phyloP scores from a whole-genome alignment of 92 coral and sea anemone genomes.

The Siderastrea radians region DNA sequence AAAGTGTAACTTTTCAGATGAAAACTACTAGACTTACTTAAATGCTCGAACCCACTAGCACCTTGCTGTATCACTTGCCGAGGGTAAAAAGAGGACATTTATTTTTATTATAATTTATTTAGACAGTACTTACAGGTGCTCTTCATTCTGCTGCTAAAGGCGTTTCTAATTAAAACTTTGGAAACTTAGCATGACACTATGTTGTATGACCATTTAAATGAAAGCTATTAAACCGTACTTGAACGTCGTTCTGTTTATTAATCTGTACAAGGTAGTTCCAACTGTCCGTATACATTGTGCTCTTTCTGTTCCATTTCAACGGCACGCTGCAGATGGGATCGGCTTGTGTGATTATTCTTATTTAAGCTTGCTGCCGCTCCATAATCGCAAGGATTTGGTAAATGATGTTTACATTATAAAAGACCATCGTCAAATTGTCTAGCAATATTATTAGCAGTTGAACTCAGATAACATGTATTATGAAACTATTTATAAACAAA shows the following conservation, averaged over 20 bases:
- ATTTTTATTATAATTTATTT: no score
- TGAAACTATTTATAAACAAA: not conserved
- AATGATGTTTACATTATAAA: constrained; percentile 5
- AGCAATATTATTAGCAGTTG: not conserved
- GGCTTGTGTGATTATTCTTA: not conserved
- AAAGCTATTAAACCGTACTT: not conserved
- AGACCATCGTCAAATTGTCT: constrained; percentile 16
- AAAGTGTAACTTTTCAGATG: no score
- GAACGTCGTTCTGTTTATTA: no score
- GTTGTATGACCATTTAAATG: not conserved
- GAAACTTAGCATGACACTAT: not conserved
- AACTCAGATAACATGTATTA: not conserved
- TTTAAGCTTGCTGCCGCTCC: not conserved
- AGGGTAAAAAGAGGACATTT: no score
- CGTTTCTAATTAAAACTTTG: not conserved
- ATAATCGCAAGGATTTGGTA: not conserved
- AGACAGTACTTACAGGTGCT: not conserved
- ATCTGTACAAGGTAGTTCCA: no score
- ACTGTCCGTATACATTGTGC: no score
- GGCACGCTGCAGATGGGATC: no score
- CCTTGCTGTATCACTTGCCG: no score
- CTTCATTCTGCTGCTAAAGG: not conserved
- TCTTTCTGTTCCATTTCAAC: not conserved
- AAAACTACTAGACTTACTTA: no score
- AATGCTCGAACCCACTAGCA: no score